phyloP scores from a whole-genome alignment of 1,140 invertebrate species.

The Rhopalosiphum maidis region DNA sequence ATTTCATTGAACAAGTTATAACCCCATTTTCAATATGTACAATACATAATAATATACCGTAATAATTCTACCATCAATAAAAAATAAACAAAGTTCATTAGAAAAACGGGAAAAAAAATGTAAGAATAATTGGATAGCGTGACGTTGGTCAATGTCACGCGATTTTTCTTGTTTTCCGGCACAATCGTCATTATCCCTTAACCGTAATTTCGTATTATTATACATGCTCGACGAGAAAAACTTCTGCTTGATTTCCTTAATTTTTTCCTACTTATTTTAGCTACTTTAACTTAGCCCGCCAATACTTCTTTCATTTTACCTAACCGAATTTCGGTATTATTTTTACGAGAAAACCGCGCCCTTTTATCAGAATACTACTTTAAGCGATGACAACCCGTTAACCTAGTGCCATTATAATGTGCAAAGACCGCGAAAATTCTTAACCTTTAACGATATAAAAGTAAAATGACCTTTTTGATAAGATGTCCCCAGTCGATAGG shows the following conservation, averaged over 20 bases:
- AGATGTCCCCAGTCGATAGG: not conserved
- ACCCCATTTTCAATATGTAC: not conserved
- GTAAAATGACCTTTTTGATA: constrained; percentile 19
- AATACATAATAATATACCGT: not conserved
- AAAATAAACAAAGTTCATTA: not conserved
- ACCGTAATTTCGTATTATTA: constrained; percentile 1
- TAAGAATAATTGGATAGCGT: not conserved
- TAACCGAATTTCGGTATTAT: not conserved
- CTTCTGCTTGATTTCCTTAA: not conserved
- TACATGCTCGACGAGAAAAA: not conserved
- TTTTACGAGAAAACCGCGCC: not conserved
- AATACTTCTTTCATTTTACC: not conserved
- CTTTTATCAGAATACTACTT: not conserved
- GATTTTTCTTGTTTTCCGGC: constrained; percentile 11
- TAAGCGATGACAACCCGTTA: constrained; percentile 27
- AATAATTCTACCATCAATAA: not conserved
- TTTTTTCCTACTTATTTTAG: not conserved
- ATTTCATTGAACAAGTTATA: not conserved
- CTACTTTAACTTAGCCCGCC: not conserved
- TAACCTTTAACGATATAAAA: constrained; percentile 40
- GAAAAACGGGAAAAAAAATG: not conserved
- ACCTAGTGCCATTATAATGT: constrained; percentile 36
- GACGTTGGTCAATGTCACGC: constrained; percentile 29
- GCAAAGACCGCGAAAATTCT: not conserved
- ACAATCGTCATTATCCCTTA: not conserved